Conservation (phyloP, 2,888 invertebrate species). For the Ichneumoninae sp. region DNA sequence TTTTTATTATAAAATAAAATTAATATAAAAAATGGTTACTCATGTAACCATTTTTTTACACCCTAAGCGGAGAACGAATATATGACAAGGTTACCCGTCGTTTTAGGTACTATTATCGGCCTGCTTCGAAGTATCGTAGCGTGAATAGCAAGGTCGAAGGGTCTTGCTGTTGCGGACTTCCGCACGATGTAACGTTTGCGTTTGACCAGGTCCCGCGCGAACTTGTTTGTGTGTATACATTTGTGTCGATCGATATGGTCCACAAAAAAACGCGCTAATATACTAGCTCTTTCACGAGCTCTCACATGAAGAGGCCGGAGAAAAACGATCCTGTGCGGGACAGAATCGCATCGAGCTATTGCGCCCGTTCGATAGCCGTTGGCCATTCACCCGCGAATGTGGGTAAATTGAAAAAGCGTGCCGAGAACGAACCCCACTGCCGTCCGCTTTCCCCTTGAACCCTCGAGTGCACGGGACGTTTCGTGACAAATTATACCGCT, state of each 20-base stretch:
- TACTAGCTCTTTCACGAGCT: constrained; percentile 36
- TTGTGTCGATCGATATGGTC: constrained; percentile 42
- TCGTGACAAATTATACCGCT: constrained; percentile 54
- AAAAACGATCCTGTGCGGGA: not conserved
- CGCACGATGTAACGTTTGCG: constrained; percentile 17
- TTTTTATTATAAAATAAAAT: too few species aligned
- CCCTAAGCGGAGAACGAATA: not conserved
- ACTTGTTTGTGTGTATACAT: constrained; percentile 11
- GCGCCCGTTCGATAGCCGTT: constrained; percentile 11
- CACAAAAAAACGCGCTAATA: constrained; percentile 40
- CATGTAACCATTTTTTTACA: not conserved
- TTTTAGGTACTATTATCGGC: constrained; percentile 5
- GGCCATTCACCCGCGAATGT: constrained; percentile 54
- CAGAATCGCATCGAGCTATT: constrained; percentile 6
- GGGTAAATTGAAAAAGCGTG: constrained; percentile 56
- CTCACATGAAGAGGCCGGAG: not conserved
- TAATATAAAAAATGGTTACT: too few species aligned
- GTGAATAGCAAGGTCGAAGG: not conserved
- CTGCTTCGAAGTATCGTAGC: not conserved
- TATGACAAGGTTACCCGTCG: not conserved
- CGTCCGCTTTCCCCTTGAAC: constrained; percentile 19
- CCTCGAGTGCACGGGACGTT: constrained; percentile 51
- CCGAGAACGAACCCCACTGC: constrained; percentile 14
- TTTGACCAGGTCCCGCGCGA: not conserved
- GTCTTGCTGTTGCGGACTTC: not conserved